These are phyloP conservation scores for Hyposoter dolosus DNA, from an alignment of 2,888 invertebrate species.

Conservation along the genomic window DNA sequence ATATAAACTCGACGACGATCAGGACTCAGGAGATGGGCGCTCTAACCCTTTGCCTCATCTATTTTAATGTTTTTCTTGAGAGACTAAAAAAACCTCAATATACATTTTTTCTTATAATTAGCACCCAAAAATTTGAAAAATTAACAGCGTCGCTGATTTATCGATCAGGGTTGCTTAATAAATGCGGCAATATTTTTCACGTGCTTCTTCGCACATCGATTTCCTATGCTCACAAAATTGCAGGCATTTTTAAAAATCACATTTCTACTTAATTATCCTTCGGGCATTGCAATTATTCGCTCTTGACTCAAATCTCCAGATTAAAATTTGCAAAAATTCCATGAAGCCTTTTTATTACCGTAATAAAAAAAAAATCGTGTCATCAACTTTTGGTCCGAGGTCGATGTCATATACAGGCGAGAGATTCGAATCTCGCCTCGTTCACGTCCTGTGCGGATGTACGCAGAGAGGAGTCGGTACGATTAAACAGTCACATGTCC, in stretches of 20 bases:
- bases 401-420: constrained; percentile 73
- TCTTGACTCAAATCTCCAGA: not conserved
- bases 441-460: constrained; percentile 74
- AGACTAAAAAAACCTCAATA: constrained; percentile 28
- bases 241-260: not conserved
- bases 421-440: constrained; percentile 77
- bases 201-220: not conserved
- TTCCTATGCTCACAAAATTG: not conserved
- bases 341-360: not conserved
- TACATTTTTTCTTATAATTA: constrained; percentile 42
- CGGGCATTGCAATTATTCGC: not conserved
- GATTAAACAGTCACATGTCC: constrained; percentile 76
- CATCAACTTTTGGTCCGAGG: constrained; percentile 58
- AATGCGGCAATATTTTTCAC: constrained; percentile 1
- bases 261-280: not conserved
- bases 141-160: constrained; percentile 25
- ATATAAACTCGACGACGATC: constrained; percentile 36
- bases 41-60: constrained; percentile 48
- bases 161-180: not conserved
- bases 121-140: constrained; percentile 22
- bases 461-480: constrained; percentile 58
- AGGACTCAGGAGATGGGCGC: constrained; percentile 61
- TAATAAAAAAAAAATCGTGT: constrained; percentile 32
- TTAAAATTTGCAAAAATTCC: constrained; percentile 10
- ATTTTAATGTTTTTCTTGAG: constrained; percentile 29